A percentile compares a stretch with the other conserved stretches of the same genome.
phyloP scores from a whole-genome alignment of 2,113 vertebrate species.

The Xyrauchen texanus region DNA sequence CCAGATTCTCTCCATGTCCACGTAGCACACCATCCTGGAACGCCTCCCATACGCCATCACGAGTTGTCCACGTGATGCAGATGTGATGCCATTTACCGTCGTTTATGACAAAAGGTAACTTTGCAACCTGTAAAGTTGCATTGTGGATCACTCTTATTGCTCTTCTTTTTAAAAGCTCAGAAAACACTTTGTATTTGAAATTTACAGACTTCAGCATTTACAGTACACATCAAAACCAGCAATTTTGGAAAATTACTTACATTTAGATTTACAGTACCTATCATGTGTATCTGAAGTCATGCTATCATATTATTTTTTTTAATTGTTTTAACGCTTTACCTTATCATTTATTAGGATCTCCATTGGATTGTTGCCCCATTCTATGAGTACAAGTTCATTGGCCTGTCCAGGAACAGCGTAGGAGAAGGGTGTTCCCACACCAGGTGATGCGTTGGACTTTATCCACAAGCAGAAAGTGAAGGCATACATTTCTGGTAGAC shows the following conservation, averaged over 20 bases:
- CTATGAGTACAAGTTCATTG: no score
- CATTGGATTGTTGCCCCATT: no score
- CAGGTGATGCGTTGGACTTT: slow-evolving; percentile 90
- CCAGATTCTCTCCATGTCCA: slow-evolving; percentile 92
- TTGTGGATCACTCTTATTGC: background rate
- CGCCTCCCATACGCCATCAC: slow-evolving; percentile 96
- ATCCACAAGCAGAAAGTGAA: slow-evolving; percentile 97
- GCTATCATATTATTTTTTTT: no score
- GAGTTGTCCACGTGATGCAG: slow-evolving; percentile 94
- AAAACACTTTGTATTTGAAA: background rate
- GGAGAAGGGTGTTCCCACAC: slow-evolving; percentile 56
- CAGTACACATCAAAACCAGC: background rate
- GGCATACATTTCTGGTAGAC: slow-evolving; percentile 95
- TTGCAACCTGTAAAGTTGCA: slow-evolving; percentile 83
- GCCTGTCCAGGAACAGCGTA: no score
- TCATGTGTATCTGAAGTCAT: no score
- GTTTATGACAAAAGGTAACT: slow-evolving; percentile 94
- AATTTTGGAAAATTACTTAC: no score
- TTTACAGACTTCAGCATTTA: background rate
- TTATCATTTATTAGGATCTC: slow-evolving; percentile 45
- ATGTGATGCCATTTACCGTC: slow-evolving; percentile 99
- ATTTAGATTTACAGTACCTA: no score
- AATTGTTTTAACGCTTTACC: slow-evolving; percentile 75
- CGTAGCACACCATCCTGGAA: slow-evolving; percentile 93
- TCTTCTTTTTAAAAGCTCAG: background rate